phyloP scores from a whole-genome alignment of 1,140 invertebrate genomes.

The Ladona fulva region DNA sequence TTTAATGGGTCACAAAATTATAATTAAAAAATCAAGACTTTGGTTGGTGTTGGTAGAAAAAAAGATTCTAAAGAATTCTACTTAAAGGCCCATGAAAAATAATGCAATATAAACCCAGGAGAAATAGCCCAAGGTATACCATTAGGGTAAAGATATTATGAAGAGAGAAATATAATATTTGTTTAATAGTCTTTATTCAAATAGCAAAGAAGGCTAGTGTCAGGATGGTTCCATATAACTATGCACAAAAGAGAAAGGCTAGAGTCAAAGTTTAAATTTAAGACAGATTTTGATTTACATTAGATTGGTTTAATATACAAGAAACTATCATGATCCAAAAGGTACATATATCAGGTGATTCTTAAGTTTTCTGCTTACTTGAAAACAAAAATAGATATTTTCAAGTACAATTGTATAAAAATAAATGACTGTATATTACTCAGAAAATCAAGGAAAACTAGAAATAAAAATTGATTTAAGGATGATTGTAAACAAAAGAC shows the following conservation, averaged over 20 bases:
- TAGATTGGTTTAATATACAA: neutral
- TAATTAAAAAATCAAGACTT: neutral
- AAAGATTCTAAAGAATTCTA: neutral
- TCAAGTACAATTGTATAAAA: too few relatives aligned
- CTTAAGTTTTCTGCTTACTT: neutral
- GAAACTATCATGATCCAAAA: neutral
- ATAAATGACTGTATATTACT: too few relatives aligned
- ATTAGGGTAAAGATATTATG: neutral
- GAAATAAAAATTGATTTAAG: too few relatives aligned
- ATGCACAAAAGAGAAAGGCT: neutral
- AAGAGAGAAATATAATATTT: constrained; percentile 9
- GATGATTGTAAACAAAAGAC: too few relatives aligned
- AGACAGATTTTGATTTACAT: neutral
- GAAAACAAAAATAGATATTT: neutral
- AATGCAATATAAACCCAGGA: neutral
- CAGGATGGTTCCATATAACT: neutral
- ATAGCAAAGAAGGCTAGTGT: neutral
- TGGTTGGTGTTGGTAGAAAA: neutral
- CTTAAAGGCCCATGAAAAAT: neutral
- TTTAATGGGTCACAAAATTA: neutral
- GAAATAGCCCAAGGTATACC: neutral
- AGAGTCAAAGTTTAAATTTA: neutral
- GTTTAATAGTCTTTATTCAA: constrained; percentile 3
- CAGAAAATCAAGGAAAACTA: too few relatives aligned
- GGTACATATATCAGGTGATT: neutral